Conservation (phyloP, 2,888 invertebrate genomes). For the Hemistola chrysoprasaria region DNA sequence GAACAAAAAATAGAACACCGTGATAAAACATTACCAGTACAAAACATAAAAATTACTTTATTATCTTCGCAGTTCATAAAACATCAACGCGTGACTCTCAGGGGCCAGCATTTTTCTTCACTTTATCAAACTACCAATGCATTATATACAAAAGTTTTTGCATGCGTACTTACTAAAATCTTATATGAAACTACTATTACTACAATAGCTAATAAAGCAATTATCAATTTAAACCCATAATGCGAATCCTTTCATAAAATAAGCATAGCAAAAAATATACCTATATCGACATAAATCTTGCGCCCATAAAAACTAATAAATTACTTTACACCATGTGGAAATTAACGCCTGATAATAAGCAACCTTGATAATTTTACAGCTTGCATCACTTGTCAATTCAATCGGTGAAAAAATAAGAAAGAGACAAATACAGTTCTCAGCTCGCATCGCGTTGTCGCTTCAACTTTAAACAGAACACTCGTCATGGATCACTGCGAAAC, state of each 20-base stretch:
- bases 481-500: slow-evolving; percentile 70
- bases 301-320: neutral
- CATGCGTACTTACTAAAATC: no score
- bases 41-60: no score
- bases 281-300: neutral
- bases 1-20: no score
- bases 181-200: no score
- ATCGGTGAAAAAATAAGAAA: slow-evolving; percentile 54
- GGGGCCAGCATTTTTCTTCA: neutral
- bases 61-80: slow-evolving; percentile 34
- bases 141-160: no score
- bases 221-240: no score
- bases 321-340: slow-evolving; percentile 37
- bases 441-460: slow-evolving; percentile 53
- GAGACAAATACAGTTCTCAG: slow-evolving; percentile 50
- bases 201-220: no score
- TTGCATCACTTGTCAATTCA: slow-evolving; percentile 59
- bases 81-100: slow-evolving; percentile 43
- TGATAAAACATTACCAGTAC: no score
- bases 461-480: slow-evolving; percentile 70
- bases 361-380: slow-evolving; percentile 52
- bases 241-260: no score
- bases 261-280: neutral
- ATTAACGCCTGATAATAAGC: slow-evolving; percentile 43
- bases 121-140: no score